Base-by-base conservation (phyloP, 2,113 vertebrate species). In the Coracopsis vasa region DNA sequence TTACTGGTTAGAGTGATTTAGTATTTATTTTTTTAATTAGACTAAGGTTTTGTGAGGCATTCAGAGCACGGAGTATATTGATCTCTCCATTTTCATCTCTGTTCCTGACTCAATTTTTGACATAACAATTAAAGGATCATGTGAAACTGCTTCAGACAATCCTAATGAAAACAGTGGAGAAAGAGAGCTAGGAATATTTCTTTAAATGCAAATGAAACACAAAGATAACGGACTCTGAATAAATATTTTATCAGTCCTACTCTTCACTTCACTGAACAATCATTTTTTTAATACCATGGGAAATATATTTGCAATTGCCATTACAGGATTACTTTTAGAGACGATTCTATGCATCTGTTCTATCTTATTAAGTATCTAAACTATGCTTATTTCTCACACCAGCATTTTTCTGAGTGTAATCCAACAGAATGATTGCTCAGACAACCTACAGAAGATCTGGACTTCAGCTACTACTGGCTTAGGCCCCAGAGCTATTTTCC, bases 11-110 rank as follows among this genome's bases (percentile, higher is more conserved):
- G 85, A 93, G 75, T 79, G 69, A 94, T 72, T 93, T 54, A 96
- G 35, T 71, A 41, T 86, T 97, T 91, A 39, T 82, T 67, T 95
- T 97, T 97, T 95, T 67, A 94, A 95, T 95, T 88, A 87, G 66
- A 70, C 54, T 83, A 86, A 81, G 66, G 58, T 94, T 96, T 93
- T 95, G 75, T 64, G 72, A 94, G 71, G 58, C n/a, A 44, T 62
- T 81, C 67, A 80, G 66, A 93, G 80, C 51, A 75, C 16, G 24
- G n/a, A 81, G 24, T 79, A 29, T 28, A 86, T 56, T 58, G 65
- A 94, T 75, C 45, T 79, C 45, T 0, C 4, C 25, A 77, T 72
- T 93, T 92, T 85, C 53, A 44, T 31, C 73, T 92, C 81, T 88
- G 81, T 84, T 95, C 67, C 54, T 69, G 58, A 91, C 11, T 70